Evolutionary conservation across 2,113 vertebrate species (phyloP), one percentile per base, ranked within the genome.

Genomic region (Hippocampus barbouri): DNA sequence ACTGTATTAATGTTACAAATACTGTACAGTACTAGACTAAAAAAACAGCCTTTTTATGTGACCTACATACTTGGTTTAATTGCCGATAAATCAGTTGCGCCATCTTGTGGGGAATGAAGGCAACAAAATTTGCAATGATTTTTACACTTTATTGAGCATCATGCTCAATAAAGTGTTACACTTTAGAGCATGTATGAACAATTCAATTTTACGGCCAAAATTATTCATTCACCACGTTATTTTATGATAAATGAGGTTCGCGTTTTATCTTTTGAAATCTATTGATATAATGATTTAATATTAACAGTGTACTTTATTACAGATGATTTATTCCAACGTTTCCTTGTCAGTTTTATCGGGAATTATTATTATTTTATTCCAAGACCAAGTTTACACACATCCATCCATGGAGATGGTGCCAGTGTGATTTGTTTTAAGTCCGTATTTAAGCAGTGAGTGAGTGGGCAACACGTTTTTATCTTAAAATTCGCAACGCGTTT

Each of bases 51-150:
- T 64, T 12, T 62, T 15, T 41, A 7, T 27, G 66, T 73, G 74
- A 73, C 73, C 45, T 53, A 80, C 49, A 70, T 78, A 64, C 65
- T 54, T 51, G 23, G 21, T 20, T n/a, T 23, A 62, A 66, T 8
- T 14, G 27, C 43, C 66, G 16, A 74, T 51, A 25, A 54, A 69
- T 62, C 30, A 40, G 27, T 10, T 0, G 63, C 77, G 59, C 75
- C 77, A 78, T 73, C 79, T 64, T 64, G 67, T 75, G 79, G 45
- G 3, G 0, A 0, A 23, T 25, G 0, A 63, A 45, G 9, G 2
- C 15, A 63, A 21, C 2, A 25, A 23, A 0, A 2, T 59, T 59
- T 59, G 49, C 6, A 7, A 8, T 20, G 49, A 18, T 25, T 57
- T 57, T 14, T 40, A 63, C 18, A 1, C 49, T 20, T 21, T 53